Evolutionary conservation across 1,140 invertebrate species (phyloP).

Genomic region (Ostrea denselamellosa): DNA sequence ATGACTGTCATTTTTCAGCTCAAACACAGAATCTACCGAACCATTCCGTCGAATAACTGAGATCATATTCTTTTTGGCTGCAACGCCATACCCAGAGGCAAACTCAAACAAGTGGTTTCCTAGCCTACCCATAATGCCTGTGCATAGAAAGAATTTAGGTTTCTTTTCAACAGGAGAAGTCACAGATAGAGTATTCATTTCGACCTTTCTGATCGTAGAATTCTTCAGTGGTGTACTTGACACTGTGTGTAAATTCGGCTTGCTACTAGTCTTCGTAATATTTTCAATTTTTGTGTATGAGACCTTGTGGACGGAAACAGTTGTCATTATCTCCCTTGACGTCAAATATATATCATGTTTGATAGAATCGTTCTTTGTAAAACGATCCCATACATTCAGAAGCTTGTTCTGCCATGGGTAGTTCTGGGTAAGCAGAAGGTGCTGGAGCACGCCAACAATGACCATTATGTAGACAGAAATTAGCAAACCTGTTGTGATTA

Average conservation of each 20-base stretch:
- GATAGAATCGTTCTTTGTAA: background rate
- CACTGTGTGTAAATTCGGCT: background rate
- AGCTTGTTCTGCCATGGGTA: background rate
- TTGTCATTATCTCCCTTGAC: background rate
- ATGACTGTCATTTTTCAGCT: background rate
- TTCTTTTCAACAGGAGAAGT: background rate
- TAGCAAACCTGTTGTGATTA: background rate
- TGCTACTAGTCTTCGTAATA: background rate
- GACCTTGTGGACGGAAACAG: background rate
- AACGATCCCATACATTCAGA: background rate
- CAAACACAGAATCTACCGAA: background rate
- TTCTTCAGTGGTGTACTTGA: background rate
- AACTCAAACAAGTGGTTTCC: constrained; percentile 62
- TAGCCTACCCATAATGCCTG: constrained; percentile 48
- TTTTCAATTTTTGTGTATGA: background rate
- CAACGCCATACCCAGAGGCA: constrained; percentile 57
- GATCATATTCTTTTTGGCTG: constrained; percentile 43
- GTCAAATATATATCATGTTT: background rate
- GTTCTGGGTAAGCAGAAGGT: background rate
- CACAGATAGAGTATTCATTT: background rate
- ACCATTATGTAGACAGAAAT: background rate
- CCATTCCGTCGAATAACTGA: background rate
- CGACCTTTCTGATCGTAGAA: background rate
- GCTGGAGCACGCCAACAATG: background rate
- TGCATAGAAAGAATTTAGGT: background rate